Base-by-base conservation (phyloP, 2,888 invertebrate species). In the Drosophila koepferae region DNA sequence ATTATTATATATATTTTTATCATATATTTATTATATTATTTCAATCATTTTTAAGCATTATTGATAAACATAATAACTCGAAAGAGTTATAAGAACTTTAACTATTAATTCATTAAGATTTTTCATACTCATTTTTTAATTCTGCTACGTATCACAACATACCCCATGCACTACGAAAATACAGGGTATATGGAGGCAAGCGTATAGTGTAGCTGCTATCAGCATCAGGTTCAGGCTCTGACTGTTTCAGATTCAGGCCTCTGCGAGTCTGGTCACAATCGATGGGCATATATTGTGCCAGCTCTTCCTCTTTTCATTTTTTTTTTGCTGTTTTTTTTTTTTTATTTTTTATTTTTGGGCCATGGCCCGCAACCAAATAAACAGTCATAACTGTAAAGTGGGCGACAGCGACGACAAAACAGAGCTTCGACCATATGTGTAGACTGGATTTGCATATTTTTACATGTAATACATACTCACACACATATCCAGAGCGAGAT, bases 381-480 rank as follows among this genome's bases (percentile, higher is more conserved):
- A 86, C 78, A 80, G 78, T 74, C 88, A 74, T 85, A 90, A 90
- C 85, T 88, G 85, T 90, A 88, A 88, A 85, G 77, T 88, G 84
- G 72, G 78, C 78, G 78, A 63, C 82, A 53, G 63, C 72, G 72
- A 82, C 82, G 79, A 82, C 80, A 76, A 82, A 85, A 87, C 70
- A 72, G 65, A 77, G 68, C 70, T 66, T 65, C 82, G 73, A 71
- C 89, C 89, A 90, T 85, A 90, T 85, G 90, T 86, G 86, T 70
- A 60, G 81, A 86, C 74, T 89, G 84, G 81, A 86, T 86, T 86
- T 86, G 81, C 89, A 86, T 86, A 86, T 90, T 80, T 90, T 89
- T 89, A 68, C 86, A 90, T 87, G 89, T 54, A 63, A 61, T 62
- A 53, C 44, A 34, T 43, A 72, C 44, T 10, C 36, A 58, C 34